Percentiles rank a stretch among this genome's conserved stretches.
phyloP scores from a whole-genome alignment of 2,888 invertebrate genomes.

The Campoplex capitator region DNA sequence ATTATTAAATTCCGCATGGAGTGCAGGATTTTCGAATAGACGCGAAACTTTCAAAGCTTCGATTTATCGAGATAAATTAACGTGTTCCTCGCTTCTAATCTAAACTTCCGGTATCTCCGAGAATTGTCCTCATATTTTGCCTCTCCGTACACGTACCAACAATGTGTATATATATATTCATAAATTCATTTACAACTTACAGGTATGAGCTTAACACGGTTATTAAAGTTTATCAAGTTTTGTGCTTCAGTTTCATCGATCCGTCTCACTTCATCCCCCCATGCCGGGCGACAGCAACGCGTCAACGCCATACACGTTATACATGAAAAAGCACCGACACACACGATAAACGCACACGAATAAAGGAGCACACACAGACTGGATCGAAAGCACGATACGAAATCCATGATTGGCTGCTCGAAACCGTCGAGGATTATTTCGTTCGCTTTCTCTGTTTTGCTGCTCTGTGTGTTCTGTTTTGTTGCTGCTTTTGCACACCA shows the following conservation, averaged over 20 bases:
- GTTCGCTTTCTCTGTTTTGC: constrained; percentile 43
- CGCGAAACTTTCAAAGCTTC: not conserved
- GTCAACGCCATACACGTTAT: constrained; percentile 25
- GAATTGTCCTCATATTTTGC: constrained; percentile 5
- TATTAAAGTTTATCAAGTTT: constrained; percentile 67
- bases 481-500: constrained; percentile 34
- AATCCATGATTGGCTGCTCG: constrained; percentile 70
- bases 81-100: not conserved
- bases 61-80: constrained; percentile 11
- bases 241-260: constrained; percentile 70
- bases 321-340: constrained; percentile 3
- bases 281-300: constrained; percentile 24
- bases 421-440: constrained; percentile 69
- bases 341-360: constrained; percentile 1
- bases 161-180: not conserved
- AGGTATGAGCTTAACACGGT: constrained; percentile 52
- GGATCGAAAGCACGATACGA: constrained; percentile 45
- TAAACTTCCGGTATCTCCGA: not conserved
- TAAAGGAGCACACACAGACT: not conserved
- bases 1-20: not conserved
- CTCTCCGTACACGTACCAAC: not conserved
- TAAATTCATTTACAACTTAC: not conserved
- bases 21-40: not conserved
- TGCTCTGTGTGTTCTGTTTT: constrained; percentile 22
- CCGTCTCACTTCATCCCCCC: constrained; percentile 62